Evolutionary conservation across 2,113 vertebrate species (phyloP), one percentile per base, ranked within the genome.

Genomic region (Sylvia atricapilla): DNA sequence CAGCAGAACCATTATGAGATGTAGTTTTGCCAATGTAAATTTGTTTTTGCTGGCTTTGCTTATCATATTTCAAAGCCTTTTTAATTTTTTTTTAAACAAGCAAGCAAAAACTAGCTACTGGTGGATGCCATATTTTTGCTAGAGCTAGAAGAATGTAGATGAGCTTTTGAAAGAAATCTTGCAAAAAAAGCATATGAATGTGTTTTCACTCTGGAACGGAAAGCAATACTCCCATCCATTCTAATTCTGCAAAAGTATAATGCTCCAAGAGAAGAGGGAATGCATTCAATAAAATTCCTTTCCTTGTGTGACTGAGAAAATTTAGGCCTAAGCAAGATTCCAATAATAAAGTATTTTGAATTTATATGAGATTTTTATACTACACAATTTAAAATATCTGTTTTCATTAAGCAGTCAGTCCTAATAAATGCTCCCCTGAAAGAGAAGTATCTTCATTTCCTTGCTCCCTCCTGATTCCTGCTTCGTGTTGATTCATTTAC

Each of bases 21-120:
- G 33, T 35, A 80, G 43, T 60, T 77, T 83, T 88, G 85, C 94
- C 92, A 95, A 94, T 24, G 79, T 77, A 95, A 94, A 90, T 92
- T 92, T 93, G 63, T 62, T 88, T 93, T 77, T 83, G 7, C 64
- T 97, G 94, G 59, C 67, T 88, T 81, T 82, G 46, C 46, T 95
- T 88, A 58, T 58, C 75, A 53, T 2, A 1, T 86, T 95, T 79
- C 43, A 58, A 95, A 79, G 55, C 15, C 24, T 4, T n/a, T 47
- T 22, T 39, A n/a, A n/a, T 50, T 63, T 28, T 64, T 56, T 2
- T 28, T 56, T 56, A 86, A 93, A 68, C 17, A 89, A 93, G 84
- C 49, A 87, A 92, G 59, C 18, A 55, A 82, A 82, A 93, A 4
- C 15, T 87, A 75, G 60, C 46, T 87, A 19, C 67, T 79, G 53